A percentile compares a stretch with the other conserved stretches of the same genome.
phyloP scores from a whole-genome alignment of 1,140 invertebrate species.

The Dendroctonus valens region DNA sequence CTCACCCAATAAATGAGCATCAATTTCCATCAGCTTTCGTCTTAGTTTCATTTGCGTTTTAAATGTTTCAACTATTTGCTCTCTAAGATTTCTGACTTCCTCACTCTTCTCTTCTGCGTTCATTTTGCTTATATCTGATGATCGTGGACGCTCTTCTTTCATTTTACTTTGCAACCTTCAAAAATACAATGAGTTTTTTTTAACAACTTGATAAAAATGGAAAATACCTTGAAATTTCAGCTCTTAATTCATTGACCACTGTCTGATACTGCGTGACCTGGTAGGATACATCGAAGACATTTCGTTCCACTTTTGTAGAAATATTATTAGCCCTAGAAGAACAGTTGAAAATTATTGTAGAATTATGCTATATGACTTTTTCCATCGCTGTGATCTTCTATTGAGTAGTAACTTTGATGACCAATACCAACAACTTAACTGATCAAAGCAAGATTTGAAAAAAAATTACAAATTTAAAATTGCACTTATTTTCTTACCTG shows the following conservation, averaged over 20 bases:
- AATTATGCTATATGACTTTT: too few relatives aligned
- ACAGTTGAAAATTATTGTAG: neutral
- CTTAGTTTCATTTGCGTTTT: conserved; percentile 88
- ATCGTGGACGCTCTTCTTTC: conserved; percentile 65
- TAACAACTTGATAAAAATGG: neutral
- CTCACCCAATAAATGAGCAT: conserved; percentile 68
- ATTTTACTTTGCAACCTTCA: conserved; percentile 73
- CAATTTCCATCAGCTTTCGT: conserved; percentile 80
- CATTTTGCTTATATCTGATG: conserved; percentile 43
- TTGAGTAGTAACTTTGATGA: neutral
- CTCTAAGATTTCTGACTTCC: conserved; percentile 70
- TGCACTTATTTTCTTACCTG: conserved; percentile 35
- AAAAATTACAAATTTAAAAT: neutral
- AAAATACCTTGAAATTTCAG: conserved; percentile 67
- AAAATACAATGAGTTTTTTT: neutral
- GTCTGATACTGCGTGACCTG: conserved; percentile 81
- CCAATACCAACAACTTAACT: neutral
- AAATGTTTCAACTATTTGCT: conserved; percentile 83
- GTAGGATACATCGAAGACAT: conserved; percentile 77
- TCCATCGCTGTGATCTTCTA: too few relatives aligned
- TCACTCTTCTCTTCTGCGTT: conserved; percentile 49
- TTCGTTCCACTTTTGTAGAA: conserved; percentile 73
- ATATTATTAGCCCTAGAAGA: conserved; percentile 78
- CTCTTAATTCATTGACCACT: conserved; percentile 77
- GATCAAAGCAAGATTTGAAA: neutral